Evolutionary conservation across 2,113 vertebrate species (phyloP).

Genomic region (Erpornis zantholeuca): DNA sequence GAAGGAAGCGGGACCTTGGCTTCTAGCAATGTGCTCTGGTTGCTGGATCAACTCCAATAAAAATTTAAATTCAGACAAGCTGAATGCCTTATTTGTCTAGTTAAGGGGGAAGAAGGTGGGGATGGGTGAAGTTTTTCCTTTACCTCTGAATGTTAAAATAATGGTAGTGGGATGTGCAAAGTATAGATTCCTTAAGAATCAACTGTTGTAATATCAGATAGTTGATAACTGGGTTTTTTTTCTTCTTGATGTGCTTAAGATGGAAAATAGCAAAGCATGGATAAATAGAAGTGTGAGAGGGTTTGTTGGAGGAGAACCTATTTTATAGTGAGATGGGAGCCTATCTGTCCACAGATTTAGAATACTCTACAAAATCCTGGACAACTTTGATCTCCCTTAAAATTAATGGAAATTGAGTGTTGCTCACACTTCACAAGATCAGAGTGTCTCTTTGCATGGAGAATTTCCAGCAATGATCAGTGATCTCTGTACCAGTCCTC

Average conservation of each 20-base stretch:
- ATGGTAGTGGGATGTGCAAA: background rate
- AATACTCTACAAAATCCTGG: background rate
- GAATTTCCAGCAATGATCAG: background rate
- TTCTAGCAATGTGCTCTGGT: background rate
- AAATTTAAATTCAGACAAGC: constrained; percentile 60
- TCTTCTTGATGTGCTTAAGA: background rate
- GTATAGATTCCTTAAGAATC: background rate
- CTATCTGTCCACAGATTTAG: background rate
- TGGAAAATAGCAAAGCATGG: background rate
- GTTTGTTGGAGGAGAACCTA: background rate
- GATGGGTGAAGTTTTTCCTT: constrained; percentile 37
- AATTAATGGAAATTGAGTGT: background rate
- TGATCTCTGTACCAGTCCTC: background rate
- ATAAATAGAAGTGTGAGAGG: background rate
- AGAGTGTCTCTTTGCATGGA: background rate
- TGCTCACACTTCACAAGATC: background rate
- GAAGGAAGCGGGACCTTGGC: constrained; percentile 53
- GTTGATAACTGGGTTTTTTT: background rate
- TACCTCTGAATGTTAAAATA: background rate
- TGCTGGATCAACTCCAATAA: constrained; percentile 62
- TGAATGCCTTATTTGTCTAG: constrained; percentile 65
- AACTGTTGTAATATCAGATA: background rate
- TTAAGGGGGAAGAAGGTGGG: constrained; percentile 20
- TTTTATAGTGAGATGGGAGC: background rate
- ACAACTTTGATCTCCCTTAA: background rate